These are phyloP conservation scores for Lycaon pictus DNA, from an alignment of 2,113 vertebrate species.

Conservation along the genomic window DNA sequence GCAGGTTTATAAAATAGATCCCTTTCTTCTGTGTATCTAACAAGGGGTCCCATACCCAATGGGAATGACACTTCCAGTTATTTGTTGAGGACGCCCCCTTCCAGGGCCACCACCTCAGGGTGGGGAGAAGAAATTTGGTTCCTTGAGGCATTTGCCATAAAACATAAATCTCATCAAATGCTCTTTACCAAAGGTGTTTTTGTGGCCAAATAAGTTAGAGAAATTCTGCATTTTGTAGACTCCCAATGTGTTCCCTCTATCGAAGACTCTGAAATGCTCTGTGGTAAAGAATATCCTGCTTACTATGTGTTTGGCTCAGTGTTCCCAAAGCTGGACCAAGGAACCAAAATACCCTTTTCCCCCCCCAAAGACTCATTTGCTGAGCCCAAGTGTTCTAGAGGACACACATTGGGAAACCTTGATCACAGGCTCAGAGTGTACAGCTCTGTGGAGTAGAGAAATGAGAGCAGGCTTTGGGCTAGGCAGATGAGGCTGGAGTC, in stretches of 20 bases:
- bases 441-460: not conserved
- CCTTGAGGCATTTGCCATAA: not conserved
- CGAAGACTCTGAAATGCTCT: not conserved
- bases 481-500: not conserved
- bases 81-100: not conserved
- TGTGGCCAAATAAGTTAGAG: not conserved
- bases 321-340: not conserved
- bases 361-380: not conserved
- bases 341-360: not conserved
- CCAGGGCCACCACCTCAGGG: not conserved
- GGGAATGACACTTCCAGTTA: not conserved
- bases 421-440: not conserved
- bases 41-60: no score
- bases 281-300: no score
- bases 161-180: not conserved
- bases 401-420: not conserved
- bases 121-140: not conserved
- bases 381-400: not conserved
- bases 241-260: accelerated
- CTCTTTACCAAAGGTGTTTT: not conserved
- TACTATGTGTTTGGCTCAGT: not conserved
- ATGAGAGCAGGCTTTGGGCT: not conserved
- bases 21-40: not conserved
- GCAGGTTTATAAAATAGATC: not conserved
- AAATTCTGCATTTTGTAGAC: not conserved